Evolutionary conservation across 2,888 invertebrate species (phyloP).

Genomic region (Tachina grossa): DNA sequence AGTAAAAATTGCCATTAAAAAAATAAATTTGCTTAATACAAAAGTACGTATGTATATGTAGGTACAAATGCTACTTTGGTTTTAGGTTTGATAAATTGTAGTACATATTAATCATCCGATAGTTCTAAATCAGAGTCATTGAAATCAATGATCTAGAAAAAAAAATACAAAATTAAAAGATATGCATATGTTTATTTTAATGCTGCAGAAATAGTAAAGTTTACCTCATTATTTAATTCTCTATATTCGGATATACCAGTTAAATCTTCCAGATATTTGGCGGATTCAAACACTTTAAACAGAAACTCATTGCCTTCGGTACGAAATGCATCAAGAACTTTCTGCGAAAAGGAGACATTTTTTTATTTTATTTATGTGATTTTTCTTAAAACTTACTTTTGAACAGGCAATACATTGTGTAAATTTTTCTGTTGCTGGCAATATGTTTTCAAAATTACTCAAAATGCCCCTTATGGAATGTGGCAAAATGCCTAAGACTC

Average conservation of each 20-base stretch:
- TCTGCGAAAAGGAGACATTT: conserved; percentile 73
- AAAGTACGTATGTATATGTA: too few relatives aligned
- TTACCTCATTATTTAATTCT: conserved; percentile 85
- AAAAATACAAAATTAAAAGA: neutral
- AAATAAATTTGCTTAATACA: too few relatives aligned
- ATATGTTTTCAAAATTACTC: conserved; percentile 90
- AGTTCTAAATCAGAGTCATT: conserved; percentile 80
- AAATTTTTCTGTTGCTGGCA: conserved; percentile 94
- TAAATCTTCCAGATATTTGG: conserved; percentile 92
- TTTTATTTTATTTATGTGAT: neutral
- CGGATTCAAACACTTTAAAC: conserved; percentile 90
- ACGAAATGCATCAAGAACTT: conserved; percentile 83
- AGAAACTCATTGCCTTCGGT: conserved; percentile 88
- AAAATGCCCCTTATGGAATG: conserved; percentile 97
- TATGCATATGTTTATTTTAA: neutral
- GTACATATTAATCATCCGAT: conserved; percentile 76
- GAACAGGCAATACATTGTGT: conserved; percentile 97
- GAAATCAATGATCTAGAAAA: conserved; percentile 80
- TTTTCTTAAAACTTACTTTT: conserved; percentile 77
- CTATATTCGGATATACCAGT: conserved; percentile 90
- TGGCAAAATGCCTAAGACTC: conserved; percentile 92
- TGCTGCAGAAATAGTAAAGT: neutral
- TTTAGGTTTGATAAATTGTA: neutral
- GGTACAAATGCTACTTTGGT: conserved; percentile 46
- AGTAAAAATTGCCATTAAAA: neutral